A percentile compares a stretch with the other conserved stretches of the same genome.
Evolutionary conservation across 2,888 invertebrate genomes (phyloP).

Genomic region (Rhagium mordax): DNA sequence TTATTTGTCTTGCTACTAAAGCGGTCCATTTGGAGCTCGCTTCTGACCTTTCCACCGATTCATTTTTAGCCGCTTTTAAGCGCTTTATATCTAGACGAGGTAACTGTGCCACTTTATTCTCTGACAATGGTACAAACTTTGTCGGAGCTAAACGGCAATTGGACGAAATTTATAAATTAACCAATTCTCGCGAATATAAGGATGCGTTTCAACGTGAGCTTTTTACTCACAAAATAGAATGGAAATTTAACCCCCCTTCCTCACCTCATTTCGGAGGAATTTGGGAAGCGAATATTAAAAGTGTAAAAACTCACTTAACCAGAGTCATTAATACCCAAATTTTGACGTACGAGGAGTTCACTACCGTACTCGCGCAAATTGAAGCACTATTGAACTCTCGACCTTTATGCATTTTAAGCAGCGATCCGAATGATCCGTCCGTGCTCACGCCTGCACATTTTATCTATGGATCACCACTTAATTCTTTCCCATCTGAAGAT

Average conservation of each 20-base stretch:
- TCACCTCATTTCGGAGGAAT: conserved; percentile 56
- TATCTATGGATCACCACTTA: conserved; percentile 10
- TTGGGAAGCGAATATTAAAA: too few relatives aligned
- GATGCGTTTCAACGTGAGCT: too few relatives aligned
- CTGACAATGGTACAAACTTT: conserved; percentile 12
- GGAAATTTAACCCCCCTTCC: conserved; percentile 54
- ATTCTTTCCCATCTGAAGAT: conserved; percentile 4
- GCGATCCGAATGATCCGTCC: too few relatives aligned
- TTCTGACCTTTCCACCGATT: conserved; percentile 19
- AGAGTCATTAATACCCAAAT: conserved; percentile 48
- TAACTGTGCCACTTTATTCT: background rate
- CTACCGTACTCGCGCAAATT: too few relatives aligned
- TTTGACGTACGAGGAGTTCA: too few relatives aligned
- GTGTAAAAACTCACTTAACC: too few relatives aligned
- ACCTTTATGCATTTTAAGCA: too few relatives aligned
- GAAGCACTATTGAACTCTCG: too few relatives aligned
- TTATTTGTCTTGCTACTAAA: conserved; percentile 8
- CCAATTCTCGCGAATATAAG: too few relatives aligned
- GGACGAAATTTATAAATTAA: background rate
- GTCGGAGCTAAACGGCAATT: too few relatives aligned
- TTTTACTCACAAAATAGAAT: too few relatives aligned
- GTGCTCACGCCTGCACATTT: too few relatives aligned
- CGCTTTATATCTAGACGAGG: conserved; percentile 16
- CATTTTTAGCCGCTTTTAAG: conserved; percentile 16
- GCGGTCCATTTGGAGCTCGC: conserved; percentile 19